phyloP scores from a whole-genome alignment of 2,113 vertebrate genomes.

The Tetraodon nigroviridis region DNA sequence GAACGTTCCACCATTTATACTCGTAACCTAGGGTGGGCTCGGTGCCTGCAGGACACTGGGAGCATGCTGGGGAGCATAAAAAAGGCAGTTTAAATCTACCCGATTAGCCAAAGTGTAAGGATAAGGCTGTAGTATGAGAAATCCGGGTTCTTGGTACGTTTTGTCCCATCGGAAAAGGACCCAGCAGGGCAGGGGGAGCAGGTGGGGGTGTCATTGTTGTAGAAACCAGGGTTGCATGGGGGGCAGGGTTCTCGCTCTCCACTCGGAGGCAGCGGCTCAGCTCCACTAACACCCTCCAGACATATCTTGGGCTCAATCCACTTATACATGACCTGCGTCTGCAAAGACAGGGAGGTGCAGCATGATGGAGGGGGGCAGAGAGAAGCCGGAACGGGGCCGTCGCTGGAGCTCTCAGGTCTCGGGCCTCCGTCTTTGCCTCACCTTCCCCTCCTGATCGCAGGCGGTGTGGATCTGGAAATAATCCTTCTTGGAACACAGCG shows the following conservation, averaged over 20 bases:
- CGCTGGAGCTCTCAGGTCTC: not conserved
- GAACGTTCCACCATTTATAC: constrained; percentile 97
- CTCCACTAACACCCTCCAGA: constrained; percentile 77
- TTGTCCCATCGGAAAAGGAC: constrained; percentile 86
- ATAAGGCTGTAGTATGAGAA: not conserved
- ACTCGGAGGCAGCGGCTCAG: constrained; percentile 82
- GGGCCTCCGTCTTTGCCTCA: constrained; percentile 49
- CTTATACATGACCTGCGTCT: constrained; percentile 92
- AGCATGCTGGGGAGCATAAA: constrained; percentile 74
- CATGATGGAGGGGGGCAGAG: not conserved
- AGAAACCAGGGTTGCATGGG: constrained; percentile 96
- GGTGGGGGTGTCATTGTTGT: constrained; percentile 85
- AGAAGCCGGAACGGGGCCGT: too few relatives aligned
- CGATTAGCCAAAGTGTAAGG: too few relatives aligned
- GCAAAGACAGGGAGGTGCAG: constrained; percentile 19
- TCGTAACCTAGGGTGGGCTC: constrained; percentile 88
- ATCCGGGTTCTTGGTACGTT: constrained; percentile 65
- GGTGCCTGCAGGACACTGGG: constrained; percentile 87
- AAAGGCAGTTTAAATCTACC: not conserved
- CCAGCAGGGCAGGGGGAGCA: constrained; percentile 88
- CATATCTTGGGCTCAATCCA: constrained; percentile 97
- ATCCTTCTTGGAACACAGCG: constrained; percentile 85
- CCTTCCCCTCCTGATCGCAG: constrained; percentile 90
- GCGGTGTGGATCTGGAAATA: constrained; percentile 92
- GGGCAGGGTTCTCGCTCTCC: constrained; percentile 90